These are phyloP conservation scores for Rhogogaster chlorosoma DNA, from an alignment of 2,888 invertebrate genomes.

Conservation along the genomic window DNA sequence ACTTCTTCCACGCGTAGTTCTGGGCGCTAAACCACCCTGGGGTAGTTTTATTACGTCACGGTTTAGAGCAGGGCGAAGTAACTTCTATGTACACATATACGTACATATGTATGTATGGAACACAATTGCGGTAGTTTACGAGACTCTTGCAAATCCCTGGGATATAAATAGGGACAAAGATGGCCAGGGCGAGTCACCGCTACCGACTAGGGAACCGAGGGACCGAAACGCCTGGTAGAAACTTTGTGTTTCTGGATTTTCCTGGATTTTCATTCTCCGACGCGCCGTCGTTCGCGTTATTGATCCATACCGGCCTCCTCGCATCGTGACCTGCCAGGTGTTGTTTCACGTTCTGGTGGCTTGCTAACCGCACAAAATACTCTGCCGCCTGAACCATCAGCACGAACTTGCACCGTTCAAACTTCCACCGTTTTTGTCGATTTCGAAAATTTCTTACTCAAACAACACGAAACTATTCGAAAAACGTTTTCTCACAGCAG, in stretches of 20 bases:
- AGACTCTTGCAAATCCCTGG: conserved; percentile 41
- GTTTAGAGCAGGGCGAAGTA: background rate
- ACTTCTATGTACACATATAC: conserved; percentile 1
- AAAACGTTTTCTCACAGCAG: background rate
- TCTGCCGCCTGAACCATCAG: background rate
- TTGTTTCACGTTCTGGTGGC: conserved; percentile 46
- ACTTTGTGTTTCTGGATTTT: conserved; percentile 37
- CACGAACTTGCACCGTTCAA: background rate
- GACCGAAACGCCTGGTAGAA: conserved; percentile 34
- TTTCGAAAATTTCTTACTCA: background rate
- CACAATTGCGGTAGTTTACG: conserved; percentile 30
- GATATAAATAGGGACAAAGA: conserved; percentile 37
- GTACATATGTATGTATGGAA: background rate
- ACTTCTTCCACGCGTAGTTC: background rate
- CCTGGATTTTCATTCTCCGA: conserved; percentile 34
- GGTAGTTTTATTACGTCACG: conserved; percentile 7
- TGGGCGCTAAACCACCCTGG: background rate
- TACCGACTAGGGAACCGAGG: background rate
- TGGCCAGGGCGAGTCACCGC: background rate
- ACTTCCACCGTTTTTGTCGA: background rate
- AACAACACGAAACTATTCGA: background rate
- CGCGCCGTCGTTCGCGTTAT: conserved; percentile 36
- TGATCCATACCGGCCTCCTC: conserved; percentile 44
- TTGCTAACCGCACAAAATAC: conserved; percentile 33
- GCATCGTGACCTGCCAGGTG: conserved; percentile 46